Base-by-base conservation (phyloP, 2,888 invertebrate species). In the Cheilosia soror region DNA sequence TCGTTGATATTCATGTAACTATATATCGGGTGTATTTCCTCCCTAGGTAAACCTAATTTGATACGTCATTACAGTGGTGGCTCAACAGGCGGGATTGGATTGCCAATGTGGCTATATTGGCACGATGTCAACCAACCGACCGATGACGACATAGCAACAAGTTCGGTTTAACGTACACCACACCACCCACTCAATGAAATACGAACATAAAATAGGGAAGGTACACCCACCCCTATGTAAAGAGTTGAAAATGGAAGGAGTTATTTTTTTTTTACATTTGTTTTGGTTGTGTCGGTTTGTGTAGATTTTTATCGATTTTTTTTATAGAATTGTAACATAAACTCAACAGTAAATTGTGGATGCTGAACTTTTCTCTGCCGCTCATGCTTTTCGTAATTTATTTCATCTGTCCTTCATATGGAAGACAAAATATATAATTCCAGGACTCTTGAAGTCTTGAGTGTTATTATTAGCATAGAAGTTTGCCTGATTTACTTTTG, bases 41-140 rank as follows among this genome's bases (percentile, higher is more conserved):
- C 25, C 20, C 49, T 25, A 7, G 25, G 25, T 11, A n/a, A 73
- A 73, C 68, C 79, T 73, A 73, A 83, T 79, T 83, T 73, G 63
- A 73, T 79, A 79, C 83, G 57, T 73, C 73, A 75, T 79, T 73
- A 83, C 83, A 73, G 68, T 68, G 49, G 1, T 63, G 47, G 57
- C 68, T 83, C 79, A 78, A 83, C 83, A 78, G 73, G 73, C 78
- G 42, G 68, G 55, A 44, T 51, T 58, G 63, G 53, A 79, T 83
- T 68, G 73, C 73, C 78, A 73, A 73, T 49, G 55, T 47, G 66
- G 62, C 49, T 68, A 51, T 63, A 73, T 83, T 83, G 83, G 83
- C 83, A 83, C 60, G 73, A 79, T 83, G 83, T 83, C 83, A 83
- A 79, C 73, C 44, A 13, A 66, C 42, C 49, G 15, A 66, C 42